Percentiles rank a stretch among this genome's conserved stretches.
Evolutionary conservation across 2,113 vertebrate genomes (phyloP).

Genomic region (Salvelinus fontinalis): DNA sequence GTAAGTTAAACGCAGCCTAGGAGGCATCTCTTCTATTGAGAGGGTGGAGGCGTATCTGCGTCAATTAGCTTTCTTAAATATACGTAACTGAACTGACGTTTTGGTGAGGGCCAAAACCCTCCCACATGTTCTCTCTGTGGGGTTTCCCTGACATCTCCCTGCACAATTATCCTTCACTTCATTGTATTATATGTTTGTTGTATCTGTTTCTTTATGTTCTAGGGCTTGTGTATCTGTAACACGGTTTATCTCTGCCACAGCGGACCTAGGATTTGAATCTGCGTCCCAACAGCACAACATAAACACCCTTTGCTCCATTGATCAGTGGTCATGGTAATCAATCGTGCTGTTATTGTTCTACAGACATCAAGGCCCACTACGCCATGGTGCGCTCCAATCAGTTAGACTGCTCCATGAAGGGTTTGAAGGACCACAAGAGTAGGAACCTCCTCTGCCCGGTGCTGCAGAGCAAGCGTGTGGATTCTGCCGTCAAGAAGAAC

Average conservation of each 20-base stretch:
- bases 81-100: neutral
- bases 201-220: too few relatives aligned
- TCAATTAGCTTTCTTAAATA: neutral
- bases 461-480: constrained; percentile 80
- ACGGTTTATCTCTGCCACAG: too few relatives aligned
- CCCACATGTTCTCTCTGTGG: too few relatives aligned
- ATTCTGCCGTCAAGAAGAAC: constrained; percentile 83
- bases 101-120: too few relatives aligned
- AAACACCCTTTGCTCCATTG: neutral
- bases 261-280: too few relatives aligned
- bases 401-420: constrained; percentile 81
- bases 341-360: constrained; percentile 5
- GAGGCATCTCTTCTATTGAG: neutral
- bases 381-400: constrained; percentile 83
- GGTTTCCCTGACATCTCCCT: too few relatives aligned
- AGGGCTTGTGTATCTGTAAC: too few relatives aligned
- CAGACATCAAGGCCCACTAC: constrained; percentile 87
- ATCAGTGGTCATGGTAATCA: neutral
- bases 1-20: neutral
- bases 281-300: too few relatives aligned
- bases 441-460: constrained; percentile 77
- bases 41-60: neutral
- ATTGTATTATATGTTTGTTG: too few relatives aligned
- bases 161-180: too few relatives aligned
- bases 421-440: constrained; percentile 81